Conservation (phyloP, 2,888 invertebrate genomes). For the Tipula helvola region DNA sequence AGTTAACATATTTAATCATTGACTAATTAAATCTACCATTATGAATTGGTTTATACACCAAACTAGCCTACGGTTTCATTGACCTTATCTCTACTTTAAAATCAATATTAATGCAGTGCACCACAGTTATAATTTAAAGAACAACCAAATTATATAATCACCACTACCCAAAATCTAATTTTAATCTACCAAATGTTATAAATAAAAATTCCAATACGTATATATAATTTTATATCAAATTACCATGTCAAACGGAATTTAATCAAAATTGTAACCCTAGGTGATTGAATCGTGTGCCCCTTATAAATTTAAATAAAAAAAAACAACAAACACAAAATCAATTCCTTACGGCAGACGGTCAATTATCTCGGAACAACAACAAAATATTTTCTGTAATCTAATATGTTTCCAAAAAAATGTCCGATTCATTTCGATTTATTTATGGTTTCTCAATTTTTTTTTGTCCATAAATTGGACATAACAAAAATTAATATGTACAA, state of each 20-base stretch:
- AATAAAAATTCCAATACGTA: neutral
- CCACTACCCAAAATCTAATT: neutral
- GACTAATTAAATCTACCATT: too few relatives aligned
- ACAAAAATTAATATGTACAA: neutral
- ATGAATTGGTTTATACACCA: too few relatives aligned
- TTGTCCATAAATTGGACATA: neutral
- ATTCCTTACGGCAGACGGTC: neutral
- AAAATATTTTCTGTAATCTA: neutral
- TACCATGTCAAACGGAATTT: neutral
- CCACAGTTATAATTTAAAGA: too few relatives aligned
- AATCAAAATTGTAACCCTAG: neutral
- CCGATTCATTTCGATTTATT: neutral
- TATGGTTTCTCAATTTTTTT: neutral
- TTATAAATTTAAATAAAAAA: neutral
- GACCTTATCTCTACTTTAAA: too few relatives aligned
- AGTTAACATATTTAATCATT: too few relatives aligned
- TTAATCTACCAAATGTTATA: neutral
- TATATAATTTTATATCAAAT: neutral
- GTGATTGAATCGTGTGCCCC: neutral
- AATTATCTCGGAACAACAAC: neutral
- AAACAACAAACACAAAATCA: neutral
- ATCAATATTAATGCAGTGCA: too few relatives aligned
- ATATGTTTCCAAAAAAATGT: neutral
- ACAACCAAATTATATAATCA: neutral
- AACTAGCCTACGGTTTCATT: too few relatives aligned